Evolutionary conservation across 2,113 vertebrate genomes (phyloP).

Genomic region (Baryphthengus martii): DNA sequence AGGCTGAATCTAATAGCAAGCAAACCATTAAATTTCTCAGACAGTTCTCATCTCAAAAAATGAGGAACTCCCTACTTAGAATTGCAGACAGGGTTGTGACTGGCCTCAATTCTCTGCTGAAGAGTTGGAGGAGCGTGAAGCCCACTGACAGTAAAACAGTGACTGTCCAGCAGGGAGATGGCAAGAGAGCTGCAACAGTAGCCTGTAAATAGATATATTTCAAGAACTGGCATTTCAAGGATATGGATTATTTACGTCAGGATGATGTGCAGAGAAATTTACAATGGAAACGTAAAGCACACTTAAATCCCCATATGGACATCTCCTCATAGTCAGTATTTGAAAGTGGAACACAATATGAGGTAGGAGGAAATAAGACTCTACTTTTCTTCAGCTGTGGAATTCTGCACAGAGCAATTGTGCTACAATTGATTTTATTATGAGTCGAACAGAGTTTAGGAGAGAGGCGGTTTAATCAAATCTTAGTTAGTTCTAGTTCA

Average conservation of each 20-base stretch:
- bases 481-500: constrained; percentile 6
- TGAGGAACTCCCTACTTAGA: not conserved
- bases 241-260: not conserved
- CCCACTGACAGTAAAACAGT: not conserved
- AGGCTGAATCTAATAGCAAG: not conserved
- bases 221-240: not conserved
- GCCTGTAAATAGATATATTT: not conserved
- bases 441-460: not conserved
- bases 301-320: not conserved
- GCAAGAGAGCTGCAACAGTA: not conserved
- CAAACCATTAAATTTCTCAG: not conserved
- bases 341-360: not conserved
- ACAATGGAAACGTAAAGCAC: not conserved
- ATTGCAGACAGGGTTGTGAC: not conserved
- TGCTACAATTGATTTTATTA: not conserved
- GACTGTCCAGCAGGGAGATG: not conserved
- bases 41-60: not conserved
- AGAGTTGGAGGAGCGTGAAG: not conserved
- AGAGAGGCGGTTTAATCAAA: not conserved
- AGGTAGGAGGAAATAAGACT: not conserved
- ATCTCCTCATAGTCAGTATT: not conserved
- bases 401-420: not conserved
- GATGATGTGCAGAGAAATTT: not conserved
- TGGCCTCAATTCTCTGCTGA: not conserved
- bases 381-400: not conserved